These are phyloP conservation scores for Calameuta pallipes DNA, from an alignment of 2,888 invertebrate genomes.

Conservation along the genomic window DNA sequence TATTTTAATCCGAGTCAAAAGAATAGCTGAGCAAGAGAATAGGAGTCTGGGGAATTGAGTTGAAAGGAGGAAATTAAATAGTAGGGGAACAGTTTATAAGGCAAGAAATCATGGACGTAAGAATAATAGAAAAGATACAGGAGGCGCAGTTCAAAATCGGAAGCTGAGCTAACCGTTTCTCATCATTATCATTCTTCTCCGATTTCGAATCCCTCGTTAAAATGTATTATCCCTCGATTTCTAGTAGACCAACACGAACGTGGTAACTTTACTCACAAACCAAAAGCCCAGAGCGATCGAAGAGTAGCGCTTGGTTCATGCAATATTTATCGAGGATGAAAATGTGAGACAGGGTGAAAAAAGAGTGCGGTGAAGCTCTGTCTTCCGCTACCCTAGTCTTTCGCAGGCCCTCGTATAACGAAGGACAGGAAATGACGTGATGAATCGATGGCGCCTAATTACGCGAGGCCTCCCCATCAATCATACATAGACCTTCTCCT, in stretches of 20 bases:
- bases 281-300: conserved; percentile 9
- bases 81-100: not conserved
- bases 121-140: not conserved
- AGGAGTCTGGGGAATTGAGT: not conserved
- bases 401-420: conserved; percentile 9
- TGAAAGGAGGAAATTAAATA: not conserved
- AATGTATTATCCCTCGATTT: not conserved
- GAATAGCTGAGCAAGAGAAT: not conserved
- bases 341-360: not conserved
- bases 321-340: not conserved
- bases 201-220: not conserved
- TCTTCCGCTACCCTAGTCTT: not conserved
- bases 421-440: conserved; percentile 29
- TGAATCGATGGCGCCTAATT: conserved; percentile 34
- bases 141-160: not conserved
- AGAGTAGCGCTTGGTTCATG: conserved; percentile 6
- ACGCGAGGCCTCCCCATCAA: conserved; percentile 26
- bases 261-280: not conserved
- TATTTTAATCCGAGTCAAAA: not conserved
- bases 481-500: conserved; percentile 19
- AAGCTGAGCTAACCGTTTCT: not conserved
- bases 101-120: not conserved
- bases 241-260: not conserved
- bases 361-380: not conserved
- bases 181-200: not conserved